Conservation (phyloP, 2,888 invertebrate species). For the Dasypogon diadema region DNA sequence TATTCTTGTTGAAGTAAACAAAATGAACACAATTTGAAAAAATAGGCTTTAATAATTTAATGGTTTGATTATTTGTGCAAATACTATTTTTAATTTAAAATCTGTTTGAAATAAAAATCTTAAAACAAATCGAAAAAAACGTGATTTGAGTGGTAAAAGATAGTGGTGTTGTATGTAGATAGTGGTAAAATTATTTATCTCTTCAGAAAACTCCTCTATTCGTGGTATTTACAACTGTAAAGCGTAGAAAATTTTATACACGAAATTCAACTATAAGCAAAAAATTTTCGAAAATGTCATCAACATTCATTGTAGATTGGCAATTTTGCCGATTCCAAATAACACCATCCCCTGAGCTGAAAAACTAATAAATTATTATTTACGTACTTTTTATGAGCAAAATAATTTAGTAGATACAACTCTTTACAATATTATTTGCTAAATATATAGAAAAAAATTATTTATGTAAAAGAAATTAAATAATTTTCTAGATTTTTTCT, state of each 20-base stretch:
- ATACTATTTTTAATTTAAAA: slow-evolving; percentile 6
- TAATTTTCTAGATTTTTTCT: not conserved
- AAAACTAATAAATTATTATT: slow-evolving; percentile 34
- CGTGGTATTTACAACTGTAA: not conserved
- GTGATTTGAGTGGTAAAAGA: slow-evolving; percentile 36
- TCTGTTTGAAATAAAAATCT: not conserved
- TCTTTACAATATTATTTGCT: slow-evolving; percentile 7
- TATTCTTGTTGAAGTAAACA: too few relatives aligned
- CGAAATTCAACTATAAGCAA: not conserved
- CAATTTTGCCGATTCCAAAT: slow-evolving; percentile 48
- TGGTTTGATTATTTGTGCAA: slow-evolving; percentile 35
- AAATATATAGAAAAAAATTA: not conserved
- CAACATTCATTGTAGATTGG: slow-evolving; percentile 53
- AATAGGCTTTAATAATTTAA: slow-evolving; percentile 3
- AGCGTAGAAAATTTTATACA: slow-evolving; percentile 1
- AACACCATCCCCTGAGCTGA: slow-evolving; percentile 42
- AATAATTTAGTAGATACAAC: slow-evolving; percentile 12
- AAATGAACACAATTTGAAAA: too few relatives aligned
- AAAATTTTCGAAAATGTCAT: slow-evolving; percentile 44
- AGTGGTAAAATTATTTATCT: not conserved
- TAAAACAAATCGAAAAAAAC: too few relatives aligned
- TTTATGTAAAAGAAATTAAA: not conserved
- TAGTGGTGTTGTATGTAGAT: slow-evolving; percentile 1
- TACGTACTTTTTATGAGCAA: slow-evolving; percentile 19
- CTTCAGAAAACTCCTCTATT: not conserved